Percentiles rank a stretch among this genome's conserved stretches.
These are phyloP conservation scores for Troilus luridus DNA, from an alignment of 2,888 invertebrate genomes.

Conservation along the genomic window DNA sequence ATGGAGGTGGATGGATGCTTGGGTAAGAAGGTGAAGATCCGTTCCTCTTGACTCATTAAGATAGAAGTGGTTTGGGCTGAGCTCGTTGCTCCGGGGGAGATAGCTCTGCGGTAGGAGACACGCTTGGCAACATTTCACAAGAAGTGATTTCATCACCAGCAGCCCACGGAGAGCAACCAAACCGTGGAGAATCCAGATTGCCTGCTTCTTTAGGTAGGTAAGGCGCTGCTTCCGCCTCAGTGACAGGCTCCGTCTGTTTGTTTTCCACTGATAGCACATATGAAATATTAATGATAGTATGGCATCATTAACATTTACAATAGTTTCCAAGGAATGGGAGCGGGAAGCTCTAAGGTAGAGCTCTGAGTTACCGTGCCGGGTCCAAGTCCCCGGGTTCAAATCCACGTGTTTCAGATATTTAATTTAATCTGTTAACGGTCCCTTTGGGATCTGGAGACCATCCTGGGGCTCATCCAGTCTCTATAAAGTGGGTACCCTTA, in stretches of 20 bases:
- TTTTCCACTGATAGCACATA: too few relatives aligned
- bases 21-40: not conserved
- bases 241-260: not conserved
- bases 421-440: too few relatives aligned
- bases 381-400: too few relatives aligned
- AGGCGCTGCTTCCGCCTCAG: not conserved
- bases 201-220: not conserved
- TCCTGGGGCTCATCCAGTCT: too few relatives aligned
- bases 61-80: not conserved
- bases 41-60: slow-evolving; percentile 3
- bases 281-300: too few relatives aligned
- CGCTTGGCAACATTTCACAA: slow-evolving; percentile 40
- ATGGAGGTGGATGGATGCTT: not conserved
- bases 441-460: too few relatives aligned
- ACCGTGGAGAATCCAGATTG: slow-evolving; percentile 41
- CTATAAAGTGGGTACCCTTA: too few relatives aligned
- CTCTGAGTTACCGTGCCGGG: too few relatives aligned
- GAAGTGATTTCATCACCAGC: slow-evolving; percentile 1
- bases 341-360: too few relatives aligned
- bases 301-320: too few relatives aligned
- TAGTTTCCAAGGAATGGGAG: too few relatives aligned
- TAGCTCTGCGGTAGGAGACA: not conserved
- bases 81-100: not conserved
- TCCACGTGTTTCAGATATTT: too few relatives aligned
- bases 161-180: not conserved